A percentile compares a stretch with the other conserved stretches of the same genome.
These are phyloP conservation scores for Nebria ingens DNA, from an alignment of 1,140 invertebrate species.

Conservation along the genomic window DNA sequence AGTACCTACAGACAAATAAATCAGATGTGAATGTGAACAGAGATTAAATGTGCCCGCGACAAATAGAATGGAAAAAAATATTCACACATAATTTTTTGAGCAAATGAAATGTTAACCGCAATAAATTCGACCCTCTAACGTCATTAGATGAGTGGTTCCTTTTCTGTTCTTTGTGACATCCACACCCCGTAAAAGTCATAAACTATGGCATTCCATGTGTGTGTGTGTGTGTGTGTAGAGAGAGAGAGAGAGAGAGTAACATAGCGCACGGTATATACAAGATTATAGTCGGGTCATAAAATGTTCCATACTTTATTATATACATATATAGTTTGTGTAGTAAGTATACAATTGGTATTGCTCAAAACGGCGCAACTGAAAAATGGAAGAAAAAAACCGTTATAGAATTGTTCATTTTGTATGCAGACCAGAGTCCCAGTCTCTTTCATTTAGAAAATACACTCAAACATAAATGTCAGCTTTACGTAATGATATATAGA, in stretches of 20 bases:
- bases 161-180: neutral
- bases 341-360: neutral
- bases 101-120: neutral
- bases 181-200: neutral
- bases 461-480: slow-evolving; percentile 7
- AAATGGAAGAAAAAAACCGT: too few species aligned
- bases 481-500: slow-evolving; percentile 3
- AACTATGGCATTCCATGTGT: neutral
- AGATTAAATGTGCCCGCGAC: neutral
- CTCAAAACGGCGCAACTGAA: slow-evolving; percentile 1
- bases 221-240: neutral
- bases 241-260: too few species aligned
- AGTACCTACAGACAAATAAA: too few species aligned
- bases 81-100: neutral
- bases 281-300: slow-evolving; percentile 3
- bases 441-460: slow-evolving; percentile 8
- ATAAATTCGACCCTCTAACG: neutral
- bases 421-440: neutral
- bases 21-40: neutral
- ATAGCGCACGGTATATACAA: neutral
- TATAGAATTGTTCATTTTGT: slow-evolving; percentile 2
- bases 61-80: neutral
- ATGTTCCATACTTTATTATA: neutral
- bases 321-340: neutral
- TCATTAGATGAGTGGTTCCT: neutral